These are phyloP conservation scores for Leguminivora glycinivorella DNA, from an alignment of 1,140 invertebrate genomes.

Conservation along the genomic window DNA sequence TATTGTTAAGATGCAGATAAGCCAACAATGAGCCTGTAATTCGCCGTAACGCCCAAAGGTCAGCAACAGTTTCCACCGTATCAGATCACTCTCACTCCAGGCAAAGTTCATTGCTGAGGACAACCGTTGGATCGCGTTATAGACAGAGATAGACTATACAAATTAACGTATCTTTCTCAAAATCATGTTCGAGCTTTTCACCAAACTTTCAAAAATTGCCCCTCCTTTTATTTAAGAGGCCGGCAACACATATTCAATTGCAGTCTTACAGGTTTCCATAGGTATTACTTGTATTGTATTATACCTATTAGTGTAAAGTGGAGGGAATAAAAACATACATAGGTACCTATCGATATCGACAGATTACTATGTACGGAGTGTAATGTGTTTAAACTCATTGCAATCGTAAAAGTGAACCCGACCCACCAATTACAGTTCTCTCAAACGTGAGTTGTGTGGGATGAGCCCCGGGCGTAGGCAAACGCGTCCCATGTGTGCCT, in stretches of 20 bases:
- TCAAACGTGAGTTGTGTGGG: not conserved
- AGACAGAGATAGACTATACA: not conserved
- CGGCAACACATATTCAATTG: no score
- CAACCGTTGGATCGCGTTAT: not conserved
- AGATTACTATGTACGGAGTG: no score
- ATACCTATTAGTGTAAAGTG: no score
- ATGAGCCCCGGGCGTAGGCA: slow-evolving; percentile 1
- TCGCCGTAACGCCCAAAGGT: slow-evolving; percentile 26
- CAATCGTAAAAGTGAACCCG: not conserved
- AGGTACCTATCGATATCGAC: no score
- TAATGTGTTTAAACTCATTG: not conserved
- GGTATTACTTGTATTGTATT: no score
- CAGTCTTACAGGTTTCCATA: no score
- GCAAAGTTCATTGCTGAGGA: slow-evolving; percentile 28
- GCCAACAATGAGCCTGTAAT: slow-evolving; percentile 10
- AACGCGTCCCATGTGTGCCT: not conserved
- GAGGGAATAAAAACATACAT: no score
- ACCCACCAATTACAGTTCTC: slow-evolving; percentile 9
- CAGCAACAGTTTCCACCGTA: slow-evolving; percentile 19
- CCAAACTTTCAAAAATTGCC: no score
- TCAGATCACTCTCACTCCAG: slow-evolving; percentile 26
- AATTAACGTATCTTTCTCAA: no score
- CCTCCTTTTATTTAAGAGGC: no score
- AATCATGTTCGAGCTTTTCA: no score
- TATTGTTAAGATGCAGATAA: slow-evolving; percentile 12